A percentile compares a stretch with the other conserved stretches of the same genome.
phyloP scores from a whole-genome alignment of 2,888 invertebrate genomes.

The Athalia rosae region DNA sequence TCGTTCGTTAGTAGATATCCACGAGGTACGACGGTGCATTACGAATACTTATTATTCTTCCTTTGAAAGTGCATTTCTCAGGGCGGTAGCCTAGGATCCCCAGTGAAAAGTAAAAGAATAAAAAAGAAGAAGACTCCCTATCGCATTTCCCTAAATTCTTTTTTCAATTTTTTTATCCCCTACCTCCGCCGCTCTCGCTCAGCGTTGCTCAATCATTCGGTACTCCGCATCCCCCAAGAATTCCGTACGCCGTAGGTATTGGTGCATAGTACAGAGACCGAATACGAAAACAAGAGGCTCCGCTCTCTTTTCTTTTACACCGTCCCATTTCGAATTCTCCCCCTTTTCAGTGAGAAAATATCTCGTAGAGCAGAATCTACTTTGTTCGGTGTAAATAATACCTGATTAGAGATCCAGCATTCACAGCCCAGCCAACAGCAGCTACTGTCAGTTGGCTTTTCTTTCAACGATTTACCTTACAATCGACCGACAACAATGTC shows the following conservation, averaged over 20 bases:
- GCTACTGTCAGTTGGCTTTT: slow-evolving; percentile 17
- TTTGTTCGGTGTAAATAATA: slow-evolving; percentile 18
- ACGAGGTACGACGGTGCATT: neutral
- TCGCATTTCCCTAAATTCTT: slow-evolving; percentile 22
- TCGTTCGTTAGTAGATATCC: slow-evolving; percentile 36
- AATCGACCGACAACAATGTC: slow-evolving; percentile 37
- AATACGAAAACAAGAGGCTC: slow-evolving; percentile 38
- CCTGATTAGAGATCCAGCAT: slow-evolving; percentile 15
- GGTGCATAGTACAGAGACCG: too few relatives aligned
- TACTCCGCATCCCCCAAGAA: slow-evolving; percentile 34
- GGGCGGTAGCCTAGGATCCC: too few relatives aligned
- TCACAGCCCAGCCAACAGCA: neutral
- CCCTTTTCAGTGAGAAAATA: slow-evolving; percentile 3
- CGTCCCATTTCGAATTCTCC: neutral
- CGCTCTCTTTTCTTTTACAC: slow-evolving; percentile 30
- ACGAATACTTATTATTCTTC: neutral
- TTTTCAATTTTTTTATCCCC: slow-evolving; percentile 36
- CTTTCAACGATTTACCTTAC: slow-evolving; percentile 25
- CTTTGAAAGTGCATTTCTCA: slow-evolving; percentile 1
- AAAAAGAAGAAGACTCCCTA: neutral
- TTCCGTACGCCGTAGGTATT: neutral
- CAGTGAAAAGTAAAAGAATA: too few relatives aligned
- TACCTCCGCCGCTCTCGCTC: slow-evolving; percentile 44
- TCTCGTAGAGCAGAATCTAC: slow-evolving; percentile 35
- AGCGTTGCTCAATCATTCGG: slow-evolving; percentile 43